Percentiles rank a stretch among this genome's conserved stretches.
phyloP scores from a whole-genome alignment of 2,888 invertebrate genomes.

The Xestoiulus laeticollis region DNA sequence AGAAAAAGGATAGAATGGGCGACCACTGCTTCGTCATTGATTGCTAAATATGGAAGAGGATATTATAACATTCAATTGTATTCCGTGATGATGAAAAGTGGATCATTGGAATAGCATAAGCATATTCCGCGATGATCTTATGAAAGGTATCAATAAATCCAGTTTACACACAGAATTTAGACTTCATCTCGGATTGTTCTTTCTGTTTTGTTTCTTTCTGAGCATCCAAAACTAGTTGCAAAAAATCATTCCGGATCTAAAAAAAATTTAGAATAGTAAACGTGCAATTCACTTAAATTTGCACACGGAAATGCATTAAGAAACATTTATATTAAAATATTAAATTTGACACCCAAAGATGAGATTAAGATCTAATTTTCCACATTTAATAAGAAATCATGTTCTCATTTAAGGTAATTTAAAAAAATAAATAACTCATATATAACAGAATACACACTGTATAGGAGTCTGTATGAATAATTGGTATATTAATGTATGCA shows the following conservation, averaged over 20 bases:
- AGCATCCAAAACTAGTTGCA: conserved; percentile 49
- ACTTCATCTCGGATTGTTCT: not conserved
- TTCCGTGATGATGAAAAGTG: not conserved
- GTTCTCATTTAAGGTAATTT: too few species aligned
- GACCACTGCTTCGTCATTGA: conserved; percentile 41
- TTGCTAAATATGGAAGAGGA: not conserved
- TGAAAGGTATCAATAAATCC: not conserved
- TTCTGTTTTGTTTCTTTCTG: not conserved
- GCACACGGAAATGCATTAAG: too few species aligned
- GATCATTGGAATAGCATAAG: not conserved
- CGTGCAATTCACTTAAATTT: too few species aligned
- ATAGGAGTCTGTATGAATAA: too few species aligned
- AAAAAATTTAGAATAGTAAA: too few species aligned
- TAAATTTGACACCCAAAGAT: too few species aligned
- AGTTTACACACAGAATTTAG: not conserved
- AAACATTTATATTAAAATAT: too few species aligned
- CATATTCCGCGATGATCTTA: too few species aligned
- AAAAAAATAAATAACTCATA: not conserved
- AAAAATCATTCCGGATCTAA: conserved; percentile 49
- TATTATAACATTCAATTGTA: not conserved
- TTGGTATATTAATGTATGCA: too few species aligned
- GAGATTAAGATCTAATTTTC: too few species aligned
- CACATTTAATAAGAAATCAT: too few species aligned
- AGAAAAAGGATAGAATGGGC: conserved; percentile 47
- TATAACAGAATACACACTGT: too few species aligned